These are phyloP conservation scores for Clivina fossor DNA, from an alignment of 2,888 invertebrate species.

Conservation along the genomic window DNA sequence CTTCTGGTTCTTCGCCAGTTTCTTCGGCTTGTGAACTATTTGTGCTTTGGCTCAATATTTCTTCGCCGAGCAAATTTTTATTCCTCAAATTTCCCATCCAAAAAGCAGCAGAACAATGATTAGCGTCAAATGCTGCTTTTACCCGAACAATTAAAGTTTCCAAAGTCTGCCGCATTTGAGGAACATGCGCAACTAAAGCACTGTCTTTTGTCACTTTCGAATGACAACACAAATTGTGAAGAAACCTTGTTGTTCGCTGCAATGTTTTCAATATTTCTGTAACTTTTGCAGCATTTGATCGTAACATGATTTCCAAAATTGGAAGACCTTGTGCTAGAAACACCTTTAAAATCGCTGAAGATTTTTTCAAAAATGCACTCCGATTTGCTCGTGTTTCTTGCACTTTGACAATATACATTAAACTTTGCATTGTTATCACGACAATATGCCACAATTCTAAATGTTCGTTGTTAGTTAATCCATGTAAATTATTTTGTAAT, in stretches of 20 bases:
- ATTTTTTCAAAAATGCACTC: conserved; percentile 65
- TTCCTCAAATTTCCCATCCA: conserved; percentile 90
- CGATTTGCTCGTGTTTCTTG: conserved; percentile 66
- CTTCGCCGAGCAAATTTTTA: conserved; percentile 79
- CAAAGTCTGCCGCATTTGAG: conserved; percentile 72
- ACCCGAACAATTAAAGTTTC: conserved; percentile 83
- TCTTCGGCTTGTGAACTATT: conserved; percentile 38
- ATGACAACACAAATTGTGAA: conserved; percentile 82
- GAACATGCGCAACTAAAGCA: conserved; percentile 74
- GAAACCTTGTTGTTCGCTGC: conserved; percentile 76
- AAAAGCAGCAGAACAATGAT: conserved; percentile 82
- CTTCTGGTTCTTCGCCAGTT: conserved; percentile 39
- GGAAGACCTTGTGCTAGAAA: conserved; percentile 74
- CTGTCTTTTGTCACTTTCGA: conserved; percentile 74
- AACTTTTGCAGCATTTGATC: conserved; percentile 70
- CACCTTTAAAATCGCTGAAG: conserved; percentile 66
- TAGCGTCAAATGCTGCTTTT: conserved; percentile 79
- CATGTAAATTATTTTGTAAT: conserved; percentile 56
- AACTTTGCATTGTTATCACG: conserved; percentile 62
- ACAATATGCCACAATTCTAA: conserved; percentile 68
- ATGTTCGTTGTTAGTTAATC: conserved; percentile 61
- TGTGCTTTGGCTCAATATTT: conserved; percentile 64
- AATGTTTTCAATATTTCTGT: conserved; percentile 73
- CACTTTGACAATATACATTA: conserved; percentile 66
- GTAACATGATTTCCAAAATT: conserved; percentile 72